These are phyloP conservation scores for Panthera tigris DNA, from an alignment of 2,113 vertebrate genomes.

Conservation along the genomic window DNA sequence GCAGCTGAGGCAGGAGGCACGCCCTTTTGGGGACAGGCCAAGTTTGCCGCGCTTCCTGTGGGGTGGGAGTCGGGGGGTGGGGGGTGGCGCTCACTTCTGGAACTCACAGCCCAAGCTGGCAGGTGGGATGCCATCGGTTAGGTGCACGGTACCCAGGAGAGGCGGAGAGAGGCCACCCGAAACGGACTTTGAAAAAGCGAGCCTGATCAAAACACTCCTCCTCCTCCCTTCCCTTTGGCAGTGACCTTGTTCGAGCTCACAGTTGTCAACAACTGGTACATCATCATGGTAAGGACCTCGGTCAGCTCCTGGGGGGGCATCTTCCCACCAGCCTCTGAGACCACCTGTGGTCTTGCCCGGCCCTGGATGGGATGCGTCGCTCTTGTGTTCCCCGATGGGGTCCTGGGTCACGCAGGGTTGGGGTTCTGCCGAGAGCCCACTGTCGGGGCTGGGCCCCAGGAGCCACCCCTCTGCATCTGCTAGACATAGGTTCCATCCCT, in stretches of 20 bases:
- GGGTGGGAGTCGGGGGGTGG: too few species aligned
- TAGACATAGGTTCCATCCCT: too few species aligned
- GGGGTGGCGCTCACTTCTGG: background rate
- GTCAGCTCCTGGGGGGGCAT: background rate
- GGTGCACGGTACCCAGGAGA: background rate
- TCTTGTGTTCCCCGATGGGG: background rate
- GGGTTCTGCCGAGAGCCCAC: background rate
- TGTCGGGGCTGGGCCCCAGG: accelerated
- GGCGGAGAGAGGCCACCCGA: background rate
- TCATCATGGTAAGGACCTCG: conserved; percentile 93
- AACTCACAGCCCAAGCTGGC: background rate
- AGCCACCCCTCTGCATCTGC: accelerated
- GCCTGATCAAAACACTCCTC: background rate
- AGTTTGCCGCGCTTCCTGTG: background rate
- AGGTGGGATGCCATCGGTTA: accelerated
- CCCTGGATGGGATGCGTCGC: accelerated
- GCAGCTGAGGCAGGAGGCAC: background rate
- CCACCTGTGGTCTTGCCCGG: background rate
- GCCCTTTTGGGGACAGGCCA: background rate
- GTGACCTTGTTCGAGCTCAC: conserved; percentile 98
- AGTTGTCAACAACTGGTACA: conserved; percentile 99
- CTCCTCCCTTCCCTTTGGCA: conserved; percentile 71
- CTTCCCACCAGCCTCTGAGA: accelerated
- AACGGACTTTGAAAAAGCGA: background rate
- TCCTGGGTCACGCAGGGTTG: background rate